Conservation (phyloP, 2,888 invertebrate species). For the Napeogenes sylphis region DNA sequence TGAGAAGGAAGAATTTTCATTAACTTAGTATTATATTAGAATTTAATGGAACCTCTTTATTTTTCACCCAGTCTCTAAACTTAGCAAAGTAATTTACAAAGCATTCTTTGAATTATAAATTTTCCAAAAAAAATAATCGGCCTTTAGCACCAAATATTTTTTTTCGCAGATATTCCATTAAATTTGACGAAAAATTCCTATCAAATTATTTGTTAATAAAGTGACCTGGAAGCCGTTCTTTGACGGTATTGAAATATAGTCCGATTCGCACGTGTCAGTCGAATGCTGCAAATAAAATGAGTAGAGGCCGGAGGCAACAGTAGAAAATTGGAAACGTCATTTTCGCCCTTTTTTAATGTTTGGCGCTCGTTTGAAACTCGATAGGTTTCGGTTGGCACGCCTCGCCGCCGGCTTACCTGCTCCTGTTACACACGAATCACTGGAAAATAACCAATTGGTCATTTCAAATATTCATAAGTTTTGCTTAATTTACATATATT, state of each 20-base stretch:
- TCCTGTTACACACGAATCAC: slow-evolving; percentile 58
- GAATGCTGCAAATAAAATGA: slow-evolving; percentile 75
- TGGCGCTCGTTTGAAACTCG: slow-evolving; percentile 56
- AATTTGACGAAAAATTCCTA: slow-evolving; percentile 38
- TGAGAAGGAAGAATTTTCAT: too few species aligned
- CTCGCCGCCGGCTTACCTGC: slow-evolving; percentile 47
- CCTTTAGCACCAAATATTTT: slow-evolving; percentile 5
- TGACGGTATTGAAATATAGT: slow-evolving; percentile 69
- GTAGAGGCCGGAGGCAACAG: slow-evolving; percentile 70
- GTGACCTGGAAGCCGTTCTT: slow-evolving; percentile 54
- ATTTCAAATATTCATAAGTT: slow-evolving; percentile 45
- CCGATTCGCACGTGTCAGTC: slow-evolving; percentile 59
- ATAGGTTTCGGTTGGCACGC: slow-evolving; percentile 55
- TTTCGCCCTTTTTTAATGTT: slow-evolving; percentile 78
- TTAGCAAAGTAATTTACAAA: not conserved
- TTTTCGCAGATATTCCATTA: slow-evolving; percentile 17
- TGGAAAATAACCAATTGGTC: slow-evolving; percentile 59
- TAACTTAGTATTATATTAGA: too few species aligned
- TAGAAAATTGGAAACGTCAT: slow-evolving; percentile 80
- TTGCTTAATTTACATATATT: not conserved
- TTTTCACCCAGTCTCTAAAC: not conserved
- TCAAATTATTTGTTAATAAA: slow-evolving; percentile 70
- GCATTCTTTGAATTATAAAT: slow-evolving; percentile 4
- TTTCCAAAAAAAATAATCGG: not conserved
- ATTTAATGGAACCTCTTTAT: not conserved